Percentiles rank a stretch among this genome's conserved stretches.
phyloP scores from a whole-genome alignment of 2,888 invertebrate species.

The Dyspetes luteomarginatus region DNA sequence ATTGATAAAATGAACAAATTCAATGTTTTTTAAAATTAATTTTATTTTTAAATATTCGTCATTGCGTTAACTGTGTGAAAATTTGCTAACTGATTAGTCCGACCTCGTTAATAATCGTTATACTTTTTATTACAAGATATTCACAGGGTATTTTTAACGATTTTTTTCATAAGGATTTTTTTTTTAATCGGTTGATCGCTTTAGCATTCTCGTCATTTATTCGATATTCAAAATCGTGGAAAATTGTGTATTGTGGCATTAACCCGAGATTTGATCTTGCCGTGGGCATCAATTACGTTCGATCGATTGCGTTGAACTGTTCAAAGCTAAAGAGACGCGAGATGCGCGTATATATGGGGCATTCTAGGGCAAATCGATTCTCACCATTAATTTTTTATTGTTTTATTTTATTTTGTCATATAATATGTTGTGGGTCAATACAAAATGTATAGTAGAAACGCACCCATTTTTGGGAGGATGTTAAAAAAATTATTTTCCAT shows the following conservation, averaged over 20 bases:
- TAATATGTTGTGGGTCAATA: too few species aligned
- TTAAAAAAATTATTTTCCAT: too few species aligned
- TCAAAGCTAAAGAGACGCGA: constrained; percentile 9
- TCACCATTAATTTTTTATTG: too few species aligned
- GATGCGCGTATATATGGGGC: neutral
- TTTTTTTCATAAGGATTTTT: neutral
- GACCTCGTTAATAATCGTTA: constrained; percentile 28
- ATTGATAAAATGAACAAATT: neutral
- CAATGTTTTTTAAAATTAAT: neutral
- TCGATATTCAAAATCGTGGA: constrained; percentile 20
- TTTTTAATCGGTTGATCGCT: neutral
- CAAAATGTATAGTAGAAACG: too few species aligned
- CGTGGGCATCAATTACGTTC: constrained; percentile 28
- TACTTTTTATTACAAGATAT: constrained; percentile 34
- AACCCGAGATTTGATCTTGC: neutral
- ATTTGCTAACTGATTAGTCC: constrained; percentile 38
- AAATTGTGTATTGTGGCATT: constrained; percentile 13
- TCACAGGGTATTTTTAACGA: constrained; percentile 35
- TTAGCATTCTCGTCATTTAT: neutral
- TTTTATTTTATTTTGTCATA: too few species aligned
- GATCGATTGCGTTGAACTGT: constrained; percentile 22
- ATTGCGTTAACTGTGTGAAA: constrained; percentile 31
- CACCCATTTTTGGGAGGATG: too few species aligned
- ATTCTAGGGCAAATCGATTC: too few species aligned
- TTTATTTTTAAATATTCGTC: constrained; percentile 1